phyloP scores from a whole-genome alignment of 2,113 vertebrate species.

The Pterocles burchelli region DNA sequence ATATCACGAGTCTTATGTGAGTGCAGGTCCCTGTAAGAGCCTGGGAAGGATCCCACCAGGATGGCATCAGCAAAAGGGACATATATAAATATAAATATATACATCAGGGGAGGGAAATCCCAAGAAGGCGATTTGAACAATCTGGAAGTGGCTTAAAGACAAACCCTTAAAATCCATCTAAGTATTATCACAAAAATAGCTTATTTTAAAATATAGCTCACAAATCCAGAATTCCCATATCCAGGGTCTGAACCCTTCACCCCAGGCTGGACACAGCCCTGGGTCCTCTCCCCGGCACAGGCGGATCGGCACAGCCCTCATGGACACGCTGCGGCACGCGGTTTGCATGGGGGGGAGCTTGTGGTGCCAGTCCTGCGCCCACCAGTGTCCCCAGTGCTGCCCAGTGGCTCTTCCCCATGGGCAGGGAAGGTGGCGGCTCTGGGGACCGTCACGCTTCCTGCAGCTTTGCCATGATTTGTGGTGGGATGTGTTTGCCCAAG shows the following conservation, averaged over 20 bases:
- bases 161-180: background rate
- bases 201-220: background rate
- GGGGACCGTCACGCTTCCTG: rapidly evolving
- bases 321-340: rapidly evolving
- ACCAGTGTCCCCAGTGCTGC: rapidly evolving
- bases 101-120: background rate
- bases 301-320: rapidly evolving
- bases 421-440: background rate
- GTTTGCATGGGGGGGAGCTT: background rate
- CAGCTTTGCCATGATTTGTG: background rate
- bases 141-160: background rate
- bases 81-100: rapidly evolving
- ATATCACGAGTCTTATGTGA: rapidly evolving
- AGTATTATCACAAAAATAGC: background rate
- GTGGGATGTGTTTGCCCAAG: background rate
- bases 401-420: rapidly evolving
- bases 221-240: background rate
- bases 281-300: too few species aligned
- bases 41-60: background rate
- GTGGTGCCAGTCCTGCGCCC: rapidly evolving
- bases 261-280: too few species aligned
- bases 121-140: background rate
- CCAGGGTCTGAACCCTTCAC: background rate
- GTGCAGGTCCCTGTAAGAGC: background rate
- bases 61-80: rapidly evolving